Base-by-base conservation (phyloP, 2,888 invertebrate genomes). In the Drosophila helvetica region DNA sequence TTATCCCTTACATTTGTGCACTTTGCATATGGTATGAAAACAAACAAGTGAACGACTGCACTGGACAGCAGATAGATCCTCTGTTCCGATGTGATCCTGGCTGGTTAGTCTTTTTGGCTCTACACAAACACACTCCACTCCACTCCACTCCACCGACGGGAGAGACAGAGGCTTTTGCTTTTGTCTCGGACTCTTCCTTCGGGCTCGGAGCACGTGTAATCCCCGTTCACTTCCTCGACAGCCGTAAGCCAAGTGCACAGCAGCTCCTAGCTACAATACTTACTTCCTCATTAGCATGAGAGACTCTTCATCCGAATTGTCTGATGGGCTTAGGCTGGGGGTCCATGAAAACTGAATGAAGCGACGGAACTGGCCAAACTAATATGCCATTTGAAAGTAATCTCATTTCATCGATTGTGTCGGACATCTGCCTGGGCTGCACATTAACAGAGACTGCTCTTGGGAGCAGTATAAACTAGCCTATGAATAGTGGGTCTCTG, bases 11-110 rank as follows among this genome's bases (percentile, higher is more conserved):
- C 27, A 30, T 38, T 47, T 69, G 62, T 81, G 59, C 81, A 79
- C 66, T 88, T 88, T 88, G 86, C 83, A 83, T 83, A 88, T 76
- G 86, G 38, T 56, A 64, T 15, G 72, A 79, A 82, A 88, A 86
- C 76, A 88, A 86, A 85, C 75, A 88, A 87, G 78, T 81, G 82
- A 75, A 68, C 57, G 55, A 53, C 61, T 78, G 68, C 17, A 54
- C 55, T 78, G 68, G 18, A 54, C 55, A 12, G 33, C 12, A 4
- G 33, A 33, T 33, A 33, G 33, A 56, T 71, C 57, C 64, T 19
- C 30, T 47, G 17, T 18, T 42, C 25, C 47, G 56, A 51, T 8
- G 25, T 45, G 30, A 48, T 25, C 27, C 66, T 54, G 42, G 48
- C 64, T 33, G 74, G 72, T 63, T 80, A 57, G 83, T 68, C 85